A percentile compares a stretch with the other conserved stretches of the same genome.
Conservation (phyloP, 2,797 vertebrate genomes). For the Gouania willdenowi region DNA sequence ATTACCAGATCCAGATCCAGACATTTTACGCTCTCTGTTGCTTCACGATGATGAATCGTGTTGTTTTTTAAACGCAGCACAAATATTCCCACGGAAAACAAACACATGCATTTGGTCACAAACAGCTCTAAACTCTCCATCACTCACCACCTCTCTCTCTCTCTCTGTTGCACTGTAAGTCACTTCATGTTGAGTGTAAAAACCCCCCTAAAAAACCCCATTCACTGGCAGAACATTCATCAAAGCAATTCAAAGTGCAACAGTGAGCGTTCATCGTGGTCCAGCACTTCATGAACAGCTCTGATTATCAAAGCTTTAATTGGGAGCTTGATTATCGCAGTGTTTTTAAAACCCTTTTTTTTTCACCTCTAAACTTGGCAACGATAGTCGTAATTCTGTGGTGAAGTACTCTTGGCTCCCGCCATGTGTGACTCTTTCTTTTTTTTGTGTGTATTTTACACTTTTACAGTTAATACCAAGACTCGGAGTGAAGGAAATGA, state of each 20-base stretch:
- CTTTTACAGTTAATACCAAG: too few relatives aligned
- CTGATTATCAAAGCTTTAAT: slow-evolving; percentile 74
- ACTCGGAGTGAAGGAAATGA: too few relatives aligned
- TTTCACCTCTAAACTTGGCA: slow-evolving; percentile 57
- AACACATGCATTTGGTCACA: slow-evolving; percentile 9
- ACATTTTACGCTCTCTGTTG: slow-evolving; percentile 23
- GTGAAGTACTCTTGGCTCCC: slow-evolving; percentile 49
- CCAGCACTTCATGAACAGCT: slow-evolving; percentile 59
- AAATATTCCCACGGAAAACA: slow-evolving; percentile 21
- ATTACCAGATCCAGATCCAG: slow-evolving; percentile 32
- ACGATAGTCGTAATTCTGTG: slow-evolving; percentile 51
- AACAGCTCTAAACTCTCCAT: slow-evolving; percentile 15
- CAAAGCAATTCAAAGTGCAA: slow-evolving; percentile 51
- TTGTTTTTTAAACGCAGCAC: slow-evolving; percentile 25
- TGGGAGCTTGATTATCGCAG: slow-evolving; percentile 62
- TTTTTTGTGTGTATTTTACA: too few relatives aligned
- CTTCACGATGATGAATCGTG: slow-evolving; percentile 33
- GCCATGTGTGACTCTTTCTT: slow-evolving; percentile 36
- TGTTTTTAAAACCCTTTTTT: slow-evolving; percentile 64
- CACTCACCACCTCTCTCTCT: slow-evolving; percentile 9
- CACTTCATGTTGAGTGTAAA: slow-evolving; percentile 45
- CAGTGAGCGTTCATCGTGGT: slow-evolving; percentile 57
- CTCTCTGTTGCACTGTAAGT: slow-evolving; percentile 32
- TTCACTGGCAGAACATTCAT: slow-evolving; percentile 35
- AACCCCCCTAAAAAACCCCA: too few relatives aligned